Conservation (phyloP, 2,113 vertebrate genomes). For the Nicator chloris region DNA sequence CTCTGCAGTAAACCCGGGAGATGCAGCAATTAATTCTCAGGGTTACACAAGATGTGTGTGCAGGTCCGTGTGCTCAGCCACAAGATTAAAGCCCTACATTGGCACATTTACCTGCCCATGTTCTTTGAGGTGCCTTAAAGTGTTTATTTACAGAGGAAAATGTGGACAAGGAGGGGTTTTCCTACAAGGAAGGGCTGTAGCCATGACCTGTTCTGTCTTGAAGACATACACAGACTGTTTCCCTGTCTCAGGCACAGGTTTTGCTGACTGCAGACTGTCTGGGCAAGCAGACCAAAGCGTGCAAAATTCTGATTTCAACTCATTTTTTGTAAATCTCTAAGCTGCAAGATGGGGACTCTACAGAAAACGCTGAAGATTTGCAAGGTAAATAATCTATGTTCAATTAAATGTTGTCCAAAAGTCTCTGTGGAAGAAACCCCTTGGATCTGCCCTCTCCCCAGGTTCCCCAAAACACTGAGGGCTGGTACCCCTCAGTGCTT, state of each 20-base stretch:
- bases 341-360: not conserved
- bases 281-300: not conserved
- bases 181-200: not conserved
- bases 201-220: not conserved
- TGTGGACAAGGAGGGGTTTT: not conserved
- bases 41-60: rapidly evolving
- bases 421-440: not conserved
- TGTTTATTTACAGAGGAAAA: not conserved
- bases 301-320: not conserved
- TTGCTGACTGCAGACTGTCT: not conserved
- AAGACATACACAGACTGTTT: not conserved
- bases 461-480: not conserved
- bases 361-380: not conserved
- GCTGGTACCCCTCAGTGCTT: not conserved
- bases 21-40: not conserved
- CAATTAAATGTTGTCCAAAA: not conserved
- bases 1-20: not conserved
- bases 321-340: not conserved
- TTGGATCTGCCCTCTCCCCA: not conserved
- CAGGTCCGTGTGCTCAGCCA: not conserved
- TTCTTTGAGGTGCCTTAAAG: not conserved
- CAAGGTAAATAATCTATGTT: not conserved
- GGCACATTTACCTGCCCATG: not conserved
- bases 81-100: not conserved
- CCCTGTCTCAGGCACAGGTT: not conserved